Conservation (phyloP, 2,797 vertebrate genomes). For the Gambusia yucatana region DNA sequence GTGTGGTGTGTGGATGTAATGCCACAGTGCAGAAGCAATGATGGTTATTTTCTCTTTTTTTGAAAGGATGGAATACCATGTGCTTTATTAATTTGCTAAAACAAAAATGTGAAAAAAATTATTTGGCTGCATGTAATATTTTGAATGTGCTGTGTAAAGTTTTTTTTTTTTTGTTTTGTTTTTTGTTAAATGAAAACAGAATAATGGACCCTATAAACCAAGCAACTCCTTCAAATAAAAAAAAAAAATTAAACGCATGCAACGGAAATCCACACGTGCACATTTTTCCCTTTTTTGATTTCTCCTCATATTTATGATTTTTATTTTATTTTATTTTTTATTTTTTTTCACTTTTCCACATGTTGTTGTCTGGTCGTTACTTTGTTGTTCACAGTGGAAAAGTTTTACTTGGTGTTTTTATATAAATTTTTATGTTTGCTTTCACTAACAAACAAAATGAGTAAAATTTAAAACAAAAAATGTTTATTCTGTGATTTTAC, state of each 20-base stretch:
- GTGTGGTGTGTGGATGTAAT: neutral
- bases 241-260: neutral
- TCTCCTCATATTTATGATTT: neutral
- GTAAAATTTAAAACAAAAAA: neutral
- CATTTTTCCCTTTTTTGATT: neutral
- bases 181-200: neutral
- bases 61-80: neutral
- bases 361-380: neutral
- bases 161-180: too few relatives aligned
- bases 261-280: neutral
- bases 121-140: neutral
- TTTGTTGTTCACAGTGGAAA: neutral
- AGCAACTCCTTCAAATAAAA: neutral
- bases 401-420: neutral
- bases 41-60: neutral
- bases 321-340: neutral
- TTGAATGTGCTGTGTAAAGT: neutral
- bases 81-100: constrained; percentile 5
- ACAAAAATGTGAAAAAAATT: neutral
- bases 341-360: neutral
- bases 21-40: constrained; percentile 1
- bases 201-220: neutral
- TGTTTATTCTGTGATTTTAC: neutral
- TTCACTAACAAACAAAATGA: neutral
- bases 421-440: neutral